Conservation (phyloP, 2,888 invertebrate species). For the Orthosia cruda region DNA sequence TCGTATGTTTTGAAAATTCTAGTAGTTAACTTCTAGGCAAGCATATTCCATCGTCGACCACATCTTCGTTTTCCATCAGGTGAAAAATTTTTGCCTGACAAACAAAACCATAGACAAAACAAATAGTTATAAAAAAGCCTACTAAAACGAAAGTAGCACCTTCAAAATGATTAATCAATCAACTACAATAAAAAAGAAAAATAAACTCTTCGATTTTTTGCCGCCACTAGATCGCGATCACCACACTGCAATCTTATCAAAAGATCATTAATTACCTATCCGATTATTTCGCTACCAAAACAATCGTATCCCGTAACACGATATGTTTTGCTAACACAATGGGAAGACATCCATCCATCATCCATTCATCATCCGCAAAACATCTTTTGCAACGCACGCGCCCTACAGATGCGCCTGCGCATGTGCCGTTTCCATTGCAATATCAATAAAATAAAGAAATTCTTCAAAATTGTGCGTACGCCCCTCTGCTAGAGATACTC, state of each 20-base stretch:
- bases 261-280: conserved; percentile 70
- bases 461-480: conserved; percentile 40
- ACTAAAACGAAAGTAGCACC: conserved; percentile 9
- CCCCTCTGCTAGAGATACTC: conserved; percentile 69
- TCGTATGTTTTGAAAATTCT: neutral
- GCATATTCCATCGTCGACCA: too few relatives aligned
- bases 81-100: neutral
- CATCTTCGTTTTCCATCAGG: neutral
- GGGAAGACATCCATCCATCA: conserved; percentile 78
- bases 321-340: conserved; percentile 72
- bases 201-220: conserved; percentile 43
- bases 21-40: neutral
- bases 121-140: neutral
- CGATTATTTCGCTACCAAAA: conserved; percentile 66
- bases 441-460: conserved; percentile 59
- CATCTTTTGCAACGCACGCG: conserved; percentile 86
- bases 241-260: conserved; percentile 63
- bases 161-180: conserved; percentile 31
- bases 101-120: neutral
- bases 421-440: conserved; percentile 73
- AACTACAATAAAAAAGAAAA: conserved; percentile 25
- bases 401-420: conserved; percentile 80
- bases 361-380: conserved; percentile 81
- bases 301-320: conserved; percentile 68
- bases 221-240: conserved; percentile 32